Conservation (phyloP, 1,140 invertebrate genomes). For the Polypedilum pembai region DNA sequence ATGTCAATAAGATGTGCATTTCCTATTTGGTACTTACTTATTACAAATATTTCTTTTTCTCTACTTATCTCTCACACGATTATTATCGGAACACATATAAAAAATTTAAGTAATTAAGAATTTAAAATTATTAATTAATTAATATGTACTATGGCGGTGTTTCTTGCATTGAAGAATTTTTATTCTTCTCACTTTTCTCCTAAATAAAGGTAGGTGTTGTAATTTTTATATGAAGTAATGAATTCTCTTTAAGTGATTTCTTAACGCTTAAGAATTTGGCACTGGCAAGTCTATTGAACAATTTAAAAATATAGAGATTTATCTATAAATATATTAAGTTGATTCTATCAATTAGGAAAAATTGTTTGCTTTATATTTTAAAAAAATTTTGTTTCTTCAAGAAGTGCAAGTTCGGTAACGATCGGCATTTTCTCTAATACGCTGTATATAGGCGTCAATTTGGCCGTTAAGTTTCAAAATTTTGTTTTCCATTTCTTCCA, state of each 20-base stretch:
- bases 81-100: no score
- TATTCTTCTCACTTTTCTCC: no score
- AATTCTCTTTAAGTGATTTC: neutral
- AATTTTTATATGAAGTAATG: neutral
- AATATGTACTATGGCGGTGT: no score
- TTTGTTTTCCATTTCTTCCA: slow-evolving; percentile 45
- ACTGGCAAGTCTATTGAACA: slow-evolving; percentile 11
- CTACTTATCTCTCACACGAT: no score
- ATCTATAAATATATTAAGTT: neutral
- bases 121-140: no score
- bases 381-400: slow-evolving; percentile 35
- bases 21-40: no score
- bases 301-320: neutral
- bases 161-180: no score
- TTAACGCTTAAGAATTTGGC: slow-evolving; percentile 12
- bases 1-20: no score
- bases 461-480: slow-evolving; percentile 47
- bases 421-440: slow-evolving; percentile 49
- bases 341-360: neutral
- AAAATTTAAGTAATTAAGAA: no score
- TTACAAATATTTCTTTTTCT: no score
- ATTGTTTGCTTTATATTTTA: neutral
- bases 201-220: no score
- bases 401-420: slow-evolving; percentile 47
- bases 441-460: slow-evolving; percentile 46